Conservation (phyloP, 2,797 vertebrate species). For the Clangula hyemalis region DNA sequence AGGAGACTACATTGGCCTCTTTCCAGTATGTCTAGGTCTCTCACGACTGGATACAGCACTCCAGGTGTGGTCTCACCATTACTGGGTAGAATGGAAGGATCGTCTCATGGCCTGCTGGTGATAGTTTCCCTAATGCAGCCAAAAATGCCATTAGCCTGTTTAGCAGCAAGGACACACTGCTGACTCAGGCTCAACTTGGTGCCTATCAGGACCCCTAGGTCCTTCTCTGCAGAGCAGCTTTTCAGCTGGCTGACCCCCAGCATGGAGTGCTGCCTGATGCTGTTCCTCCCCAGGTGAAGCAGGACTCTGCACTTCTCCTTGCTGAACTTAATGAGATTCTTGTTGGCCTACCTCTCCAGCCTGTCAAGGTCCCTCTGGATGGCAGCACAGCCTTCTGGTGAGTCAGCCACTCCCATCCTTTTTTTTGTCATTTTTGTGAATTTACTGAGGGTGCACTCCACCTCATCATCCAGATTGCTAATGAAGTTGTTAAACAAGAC, state of each 20-base stretch:
- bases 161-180: neutral
- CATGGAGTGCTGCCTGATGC: too few species aligned
- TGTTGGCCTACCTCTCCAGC: neutral
- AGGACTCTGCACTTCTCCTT: neutral
- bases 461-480: neutral
- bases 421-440: neutral
- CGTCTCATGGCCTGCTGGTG: neutral
- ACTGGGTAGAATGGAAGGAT: neutral
- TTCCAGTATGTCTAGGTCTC: neutral
- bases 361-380: neutral
- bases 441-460: neutral
- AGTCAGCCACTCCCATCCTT: neutral
- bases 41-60: neutral
- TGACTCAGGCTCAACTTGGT: neutral
- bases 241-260: neutral
- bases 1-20: neutral
- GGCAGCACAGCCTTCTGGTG: neutral
- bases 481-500: neutral
- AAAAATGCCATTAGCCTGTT: neutral
- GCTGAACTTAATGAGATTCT: neutral
- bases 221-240: neutral
- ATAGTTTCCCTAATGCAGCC: neutral
- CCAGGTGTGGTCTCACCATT: too few species aligned
- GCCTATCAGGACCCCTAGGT: neutral
- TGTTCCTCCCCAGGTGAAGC: neutral